Evolutionary conservation across 2,888 invertebrate genomes (phyloP), one percentile per base, ranked within the genome.

Genomic region (Clanis bilineata): DNA sequence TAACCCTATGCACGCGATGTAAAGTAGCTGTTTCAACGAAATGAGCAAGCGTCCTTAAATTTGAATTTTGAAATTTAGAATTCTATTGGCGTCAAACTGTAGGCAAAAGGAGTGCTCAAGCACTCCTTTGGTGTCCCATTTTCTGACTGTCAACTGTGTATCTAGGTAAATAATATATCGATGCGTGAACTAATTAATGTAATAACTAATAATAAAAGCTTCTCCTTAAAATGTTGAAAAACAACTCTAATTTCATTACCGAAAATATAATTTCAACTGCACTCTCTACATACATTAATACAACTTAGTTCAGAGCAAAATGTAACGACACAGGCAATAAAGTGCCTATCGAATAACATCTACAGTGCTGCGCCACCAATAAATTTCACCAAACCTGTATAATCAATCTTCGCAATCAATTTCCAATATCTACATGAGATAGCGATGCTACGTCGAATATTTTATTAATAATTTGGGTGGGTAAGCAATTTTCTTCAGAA

Each of bases 401-500:
- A 63, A 64, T 63, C 57, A 65, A 64, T 60, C 51, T 63, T 60
- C 25, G 57, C 28, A 66, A 72, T 72, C 65, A 72, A 66, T 68
- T 66, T 68, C 56, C 64, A 64, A 68, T 69, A 66, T 63, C 67
- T 64, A 63, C 62, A 64, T 63, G 62, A 64, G 65, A 67, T 64
- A 67, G 66, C 61, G 62, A 56, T 60, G 62, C 58, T 18, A 39
- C 56, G 60, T 55, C 47, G 32, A 56, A n/a, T 59, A 59, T 59
- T 59, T 54, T 54, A 28, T 55, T 59, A 55, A 59, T 55, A 55
- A 55, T 15, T 25, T 3, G 7, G 55, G 15, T 32, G 44, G 18
- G 21, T 55, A 25, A 55, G 32, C 32, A 61, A 63, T 57, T 60
- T 61, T 12, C 41, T 38, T 18, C 44, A 43, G 58, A 62, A 63